A percentile compares a stretch with the other conserved stretches of the same genome.
phyloP scores from a whole-genome alignment of 2,888 invertebrate genomes.

The Quadriops clusia region DNA sequence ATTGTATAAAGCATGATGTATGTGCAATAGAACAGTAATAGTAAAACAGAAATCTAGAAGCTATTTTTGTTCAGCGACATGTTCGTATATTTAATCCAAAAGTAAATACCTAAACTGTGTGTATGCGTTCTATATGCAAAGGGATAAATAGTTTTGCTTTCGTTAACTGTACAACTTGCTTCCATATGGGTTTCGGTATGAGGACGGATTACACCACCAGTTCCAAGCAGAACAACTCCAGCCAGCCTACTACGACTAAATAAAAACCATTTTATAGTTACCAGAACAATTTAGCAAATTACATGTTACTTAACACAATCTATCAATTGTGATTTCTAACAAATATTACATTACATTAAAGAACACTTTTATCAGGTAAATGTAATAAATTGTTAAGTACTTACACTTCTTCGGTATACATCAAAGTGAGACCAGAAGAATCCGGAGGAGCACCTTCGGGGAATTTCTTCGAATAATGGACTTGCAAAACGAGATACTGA shows the following conservation, averaged over 20 bases:
- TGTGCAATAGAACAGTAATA: too few species aligned
- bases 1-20: too few species aligned
- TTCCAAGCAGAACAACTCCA: constrained; percentile 82
- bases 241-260: constrained; percentile 74
- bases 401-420: constrained; percentile 64
- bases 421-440: constrained; percentile 71
- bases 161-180: constrained; percentile 68
- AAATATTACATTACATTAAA: too few species aligned
- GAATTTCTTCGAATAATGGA: constrained; percentile 40
- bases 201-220: constrained; percentile 68
- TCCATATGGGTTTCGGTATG: constrained; percentile 74
- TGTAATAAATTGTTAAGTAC: constrained; percentile 29
- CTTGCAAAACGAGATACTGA: constrained; percentile 85
- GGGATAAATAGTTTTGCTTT: constrained; percentile 78
- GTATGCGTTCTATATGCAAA: constrained; percentile 95
- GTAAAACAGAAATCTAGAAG: too few species aligned
- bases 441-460: constrained; percentile 62
- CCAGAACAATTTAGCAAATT: too few species aligned
- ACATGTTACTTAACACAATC: too few species aligned
- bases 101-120: constrained; percentile 64
- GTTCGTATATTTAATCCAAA: not conserved
- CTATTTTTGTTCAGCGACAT: not conserved
- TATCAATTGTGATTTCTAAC: too few species aligned
- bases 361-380: too few species aligned
- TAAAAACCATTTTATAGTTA: constrained; percentile 16